phyloP scores from a whole-genome alignment of 2,113 vertebrate genomes.

The Hypocryptadius cinnamomeus region DNA sequence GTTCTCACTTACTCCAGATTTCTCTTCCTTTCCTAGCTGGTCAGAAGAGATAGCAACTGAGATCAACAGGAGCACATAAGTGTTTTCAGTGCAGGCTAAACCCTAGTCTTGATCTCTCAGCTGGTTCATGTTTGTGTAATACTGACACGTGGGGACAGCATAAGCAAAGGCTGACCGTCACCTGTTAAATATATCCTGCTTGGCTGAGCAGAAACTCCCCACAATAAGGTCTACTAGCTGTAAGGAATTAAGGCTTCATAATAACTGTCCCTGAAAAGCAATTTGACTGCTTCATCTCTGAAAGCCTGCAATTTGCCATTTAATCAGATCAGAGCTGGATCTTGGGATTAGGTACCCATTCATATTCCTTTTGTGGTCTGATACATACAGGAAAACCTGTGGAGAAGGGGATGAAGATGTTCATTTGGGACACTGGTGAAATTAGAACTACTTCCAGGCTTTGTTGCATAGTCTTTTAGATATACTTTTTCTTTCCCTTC shows the following conservation, averaged over 20 bases:
- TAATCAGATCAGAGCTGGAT: neutral
- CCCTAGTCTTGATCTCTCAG: neutral
- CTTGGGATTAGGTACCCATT: neutral
- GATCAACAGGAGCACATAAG: neutral
- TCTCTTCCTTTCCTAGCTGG: neutral
- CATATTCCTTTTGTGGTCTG: neutral
- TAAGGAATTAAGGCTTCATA: neutral
- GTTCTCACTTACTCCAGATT: neutral
- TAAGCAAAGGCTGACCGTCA: neutral
- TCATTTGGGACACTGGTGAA: neutral
- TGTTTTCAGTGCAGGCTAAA: neutral
- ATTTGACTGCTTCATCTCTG: neutral
- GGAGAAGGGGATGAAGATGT: neutral
- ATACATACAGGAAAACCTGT: neutral
- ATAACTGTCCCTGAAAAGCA: neutral
- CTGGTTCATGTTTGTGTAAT: neutral
- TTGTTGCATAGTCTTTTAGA: neutral
- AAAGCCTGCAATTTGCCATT: neutral
- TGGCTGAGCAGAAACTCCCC: neutral
- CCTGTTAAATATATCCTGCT: neutral
- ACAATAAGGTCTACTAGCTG: neutral
- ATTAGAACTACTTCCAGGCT: neutral
- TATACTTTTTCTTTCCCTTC: neutral
- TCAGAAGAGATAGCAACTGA: neutral
- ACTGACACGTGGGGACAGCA: rapidly evolving